phyloP scores from a whole-genome alignment of 2,888 invertebrate species.

The Pterostichus niger region DNA sequence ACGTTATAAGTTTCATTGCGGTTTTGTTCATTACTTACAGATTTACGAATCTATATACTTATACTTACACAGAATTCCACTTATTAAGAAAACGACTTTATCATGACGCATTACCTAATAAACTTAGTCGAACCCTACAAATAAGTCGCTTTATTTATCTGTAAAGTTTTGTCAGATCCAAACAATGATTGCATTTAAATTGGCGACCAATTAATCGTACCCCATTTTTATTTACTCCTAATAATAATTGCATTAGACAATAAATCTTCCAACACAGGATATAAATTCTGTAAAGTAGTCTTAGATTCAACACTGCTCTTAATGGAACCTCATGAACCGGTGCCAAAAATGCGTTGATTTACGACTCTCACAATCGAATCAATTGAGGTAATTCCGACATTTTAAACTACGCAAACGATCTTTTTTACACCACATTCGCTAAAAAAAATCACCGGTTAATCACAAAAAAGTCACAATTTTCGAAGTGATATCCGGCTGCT shows the following conservation, averaged over 20 bases:
- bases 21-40: too few species aligned
- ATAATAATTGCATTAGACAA: conserved; percentile 44
- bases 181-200: conserved; percentile 19
- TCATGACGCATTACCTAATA: too few species aligned
- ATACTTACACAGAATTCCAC: too few species aligned
- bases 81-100: too few species aligned
- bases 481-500: conserved; percentile 24
- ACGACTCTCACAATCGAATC: conserved; percentile 42
- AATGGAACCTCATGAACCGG: conserved; percentile 50
- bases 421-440: conserved; percentile 29
- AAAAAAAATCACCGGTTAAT: conserved; percentile 16
- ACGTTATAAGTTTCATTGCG: too few species aligned
- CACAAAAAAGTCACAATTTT: conserved; percentile 38
- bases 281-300: conserved; percentile 48
- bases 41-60: too few species aligned
- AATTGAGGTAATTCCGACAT: conserved; percentile 44
- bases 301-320: conserved; percentile 50
- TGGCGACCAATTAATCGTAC: background rate
- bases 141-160: too few species aligned
- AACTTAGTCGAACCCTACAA: too few species aligned
- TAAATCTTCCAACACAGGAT: conserved; percentile 13
- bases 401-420: conserved; percentile 48
- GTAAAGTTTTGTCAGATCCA: too few species aligned
- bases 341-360: conserved; percentile 50
- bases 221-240: conserved; percentile 20